Evolutionary conservation across 2,797 vertebrate species (phyloP).

Genomic region (Scyliorhinus canicula): DNA sequence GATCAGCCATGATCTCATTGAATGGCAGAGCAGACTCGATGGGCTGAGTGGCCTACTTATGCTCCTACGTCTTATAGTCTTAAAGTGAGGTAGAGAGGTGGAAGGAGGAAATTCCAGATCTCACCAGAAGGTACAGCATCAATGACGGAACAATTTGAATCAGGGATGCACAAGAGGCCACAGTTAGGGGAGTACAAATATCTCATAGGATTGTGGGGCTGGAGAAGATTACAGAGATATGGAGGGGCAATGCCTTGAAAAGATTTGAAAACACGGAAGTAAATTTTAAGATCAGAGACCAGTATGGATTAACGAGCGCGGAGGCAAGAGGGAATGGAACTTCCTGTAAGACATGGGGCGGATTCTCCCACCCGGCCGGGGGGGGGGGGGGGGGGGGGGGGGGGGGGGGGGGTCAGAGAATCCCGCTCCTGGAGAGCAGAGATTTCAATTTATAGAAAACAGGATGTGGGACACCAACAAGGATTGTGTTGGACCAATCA

Average conservation of each 20-base stretch:
- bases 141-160: not conserved
- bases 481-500: not conserved
- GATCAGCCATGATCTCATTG: no score
- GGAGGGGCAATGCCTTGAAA: not conserved
- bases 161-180: not conserved
- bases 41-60: no score
- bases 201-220: not conserved
- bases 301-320: not conserved
- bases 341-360: not conserved
- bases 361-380: no score
- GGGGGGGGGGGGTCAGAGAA: no score
- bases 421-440: not conserved
- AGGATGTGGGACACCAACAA: not conserved
- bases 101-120: not conserved
- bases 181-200: not conserved
- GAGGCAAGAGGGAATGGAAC: not conserved
- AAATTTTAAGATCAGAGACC: not conserved
- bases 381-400: no score
- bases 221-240: not conserved
- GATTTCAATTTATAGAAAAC: not conserved
- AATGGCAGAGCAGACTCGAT: no score
- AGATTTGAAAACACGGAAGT: not conserved
- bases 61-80: no score
- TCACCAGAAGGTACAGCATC: not conserved
- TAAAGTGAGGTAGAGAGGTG: not conserved